phyloP scores from a whole-genome alignment of 1,140 invertebrate species.

The Andrena cerasifolii region DNA sequence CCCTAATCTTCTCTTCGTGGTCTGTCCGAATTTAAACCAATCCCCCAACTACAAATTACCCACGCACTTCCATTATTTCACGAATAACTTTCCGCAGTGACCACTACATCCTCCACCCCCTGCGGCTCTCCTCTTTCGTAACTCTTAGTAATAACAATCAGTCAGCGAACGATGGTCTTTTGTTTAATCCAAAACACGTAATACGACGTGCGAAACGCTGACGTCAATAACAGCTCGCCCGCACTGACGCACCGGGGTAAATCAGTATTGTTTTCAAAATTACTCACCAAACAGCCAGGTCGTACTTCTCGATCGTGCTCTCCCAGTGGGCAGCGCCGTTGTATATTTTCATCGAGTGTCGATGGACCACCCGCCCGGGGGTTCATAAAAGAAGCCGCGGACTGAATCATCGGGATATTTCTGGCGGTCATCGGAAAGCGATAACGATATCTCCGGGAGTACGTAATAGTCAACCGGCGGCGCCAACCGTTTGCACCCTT shows the following conservation, averaged over 20 bases:
- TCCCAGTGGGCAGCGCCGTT: not conserved
- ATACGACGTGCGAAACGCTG: constrained; percentile 34
- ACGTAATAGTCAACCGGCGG: not conserved
- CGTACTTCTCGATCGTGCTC: not conserved
- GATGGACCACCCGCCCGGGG: constrained; percentile 9
- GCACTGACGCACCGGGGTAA: constrained; percentile 47
- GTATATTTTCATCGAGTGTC: constrained; percentile 50
- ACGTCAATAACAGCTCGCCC: constrained; percentile 36
- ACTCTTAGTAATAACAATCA: not conserved
- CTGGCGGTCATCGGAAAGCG: constrained; percentile 24
- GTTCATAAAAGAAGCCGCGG: not conserved
- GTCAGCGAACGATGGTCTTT: not conserved
- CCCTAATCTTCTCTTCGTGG: too few species aligned
- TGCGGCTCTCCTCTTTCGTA: not conserved
- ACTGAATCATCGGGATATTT: constrained; percentile 56
- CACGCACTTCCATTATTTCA: not conserved
- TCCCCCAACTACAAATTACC: not conserved
- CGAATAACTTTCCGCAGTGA: not conserved
- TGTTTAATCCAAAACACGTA: constrained; percentile 1
- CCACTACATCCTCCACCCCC: not conserved
- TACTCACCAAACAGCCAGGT: constrained; percentile 30
- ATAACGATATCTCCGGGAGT: constrained; percentile 3
- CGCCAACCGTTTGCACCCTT: not conserved
- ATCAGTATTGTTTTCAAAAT: constrained; percentile 50
- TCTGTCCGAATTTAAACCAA: too few species aligned